These are phyloP conservation scores for Oreochromis spilurus DNA, from an alignment of 2,113 vertebrate species.

Conservation along the genomic window DNA sequence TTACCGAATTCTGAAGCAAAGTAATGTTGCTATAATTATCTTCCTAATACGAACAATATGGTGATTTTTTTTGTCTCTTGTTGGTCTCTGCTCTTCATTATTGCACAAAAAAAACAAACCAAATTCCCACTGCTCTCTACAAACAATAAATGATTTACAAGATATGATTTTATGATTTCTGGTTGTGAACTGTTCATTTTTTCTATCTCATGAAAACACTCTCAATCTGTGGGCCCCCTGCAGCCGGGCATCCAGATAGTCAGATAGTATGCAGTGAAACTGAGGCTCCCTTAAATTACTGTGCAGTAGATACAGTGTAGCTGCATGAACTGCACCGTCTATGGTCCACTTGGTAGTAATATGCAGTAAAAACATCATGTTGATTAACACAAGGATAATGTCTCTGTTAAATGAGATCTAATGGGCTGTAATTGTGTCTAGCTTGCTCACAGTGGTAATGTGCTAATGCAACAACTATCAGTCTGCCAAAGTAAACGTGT, in stretches of 20 bases:
- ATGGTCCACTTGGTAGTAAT: neutral
- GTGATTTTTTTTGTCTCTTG: neutral
- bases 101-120: neutral
- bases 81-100: neutral
- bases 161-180: neutral
- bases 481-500: fast-evolving
- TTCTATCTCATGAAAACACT: fast-evolving
- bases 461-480: neutral
- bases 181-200: neutral
- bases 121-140: neutral
- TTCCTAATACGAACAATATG: neutral
- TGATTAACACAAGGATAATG: neutral
- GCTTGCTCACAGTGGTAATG: neutral
- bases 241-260: neutral
- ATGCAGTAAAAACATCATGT: neutral
- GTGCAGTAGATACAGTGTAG: neutral
- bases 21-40: conserved; percentile 11
- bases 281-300: fast-evolving
- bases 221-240: neutral
- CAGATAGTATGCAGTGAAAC: neutral
- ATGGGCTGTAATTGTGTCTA: neutral
- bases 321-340: neutral
- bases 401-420: neutral
- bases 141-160: neutral
- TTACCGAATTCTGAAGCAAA: neutral